Evolutionary conservation across 2,797 vertebrate species (phyloP), one percentile per base, ranked within the genome.

Genomic region (Gallinago nigripennis): DNA sequence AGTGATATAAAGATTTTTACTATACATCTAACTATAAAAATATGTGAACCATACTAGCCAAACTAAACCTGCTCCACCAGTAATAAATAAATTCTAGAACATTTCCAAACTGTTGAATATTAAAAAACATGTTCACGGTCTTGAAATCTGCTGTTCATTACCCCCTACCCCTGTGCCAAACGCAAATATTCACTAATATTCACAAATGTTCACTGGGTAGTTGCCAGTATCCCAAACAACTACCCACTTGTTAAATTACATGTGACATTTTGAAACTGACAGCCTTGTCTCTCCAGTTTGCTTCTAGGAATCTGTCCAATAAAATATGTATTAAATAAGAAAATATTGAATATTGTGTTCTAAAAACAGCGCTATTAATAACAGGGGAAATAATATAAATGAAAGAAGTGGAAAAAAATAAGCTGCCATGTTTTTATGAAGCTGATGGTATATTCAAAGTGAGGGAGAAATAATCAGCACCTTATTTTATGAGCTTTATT

Each of bases 251-350:
- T 91, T 90, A 76, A 93, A 94, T 93, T 76, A 17, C 13, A 76
- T 82, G 70, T 92, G 75, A 71, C 70, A 88, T 92, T 94, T 95
- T 92, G 68, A 88, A 93, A 92, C 60, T 81, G 64, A 86, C 66
- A 89, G 68, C 45, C 71, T 89, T 95, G 60, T 90, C 31, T 92
- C 18, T 48, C 46, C 25, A 48, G 46, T 41, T 28, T 88, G 71
- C 43, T 92, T 90, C 77, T 84, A 92, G 66, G 73, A 92, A 84
- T 86, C 30, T 58, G 35, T 76, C 78, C 73, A 94, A 66, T 39
- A 77, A 88, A 92, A 82, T 90, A 94, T 71, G 82, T 57, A 90
- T 95, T 88, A 88, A 95, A 88, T 95, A 95, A 94, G 56, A 95
- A 95, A 96, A 95, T 95, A 86, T 90, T 93, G 23, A 88, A 66